These are phyloP conservation scores for Periparus ater DNA, from an alignment of 2,797 vertebrate genomes.

Conservation along the genomic window DNA sequence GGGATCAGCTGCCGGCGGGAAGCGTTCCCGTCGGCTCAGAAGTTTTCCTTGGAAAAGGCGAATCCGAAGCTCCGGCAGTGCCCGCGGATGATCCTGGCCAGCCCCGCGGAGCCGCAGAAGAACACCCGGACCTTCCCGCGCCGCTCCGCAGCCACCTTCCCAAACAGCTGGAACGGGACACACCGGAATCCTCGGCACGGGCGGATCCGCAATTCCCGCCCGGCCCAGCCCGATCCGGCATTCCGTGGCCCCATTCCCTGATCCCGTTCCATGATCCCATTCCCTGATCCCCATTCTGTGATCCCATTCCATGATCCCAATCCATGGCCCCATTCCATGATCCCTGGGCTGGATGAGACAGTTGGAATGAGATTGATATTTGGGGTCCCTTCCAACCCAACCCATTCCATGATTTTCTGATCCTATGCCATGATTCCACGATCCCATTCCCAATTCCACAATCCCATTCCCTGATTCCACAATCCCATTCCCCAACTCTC, in stretches of 20 bases:
- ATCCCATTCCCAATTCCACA: no score
- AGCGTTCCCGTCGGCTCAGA: no score
- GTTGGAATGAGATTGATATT: neutral
- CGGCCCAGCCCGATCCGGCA: no score
- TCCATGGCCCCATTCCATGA: neutral
- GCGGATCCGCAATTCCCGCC: neutral
- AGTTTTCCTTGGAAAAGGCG: slow-evolving; percentile 79
- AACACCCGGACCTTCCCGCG: slow-evolving; percentile 88
- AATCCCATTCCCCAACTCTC: neutral
- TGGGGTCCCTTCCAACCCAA: no score
- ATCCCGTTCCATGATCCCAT: no score
- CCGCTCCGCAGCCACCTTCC: slow-evolving; percentile 82
- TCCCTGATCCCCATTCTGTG: neutral
- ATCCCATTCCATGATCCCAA: no score
- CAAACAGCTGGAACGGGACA: slow-evolving; percentile 82
- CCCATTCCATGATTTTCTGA: neutral
- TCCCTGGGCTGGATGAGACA: no score
- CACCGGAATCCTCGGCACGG: no score
- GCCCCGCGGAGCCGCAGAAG: slow-evolving; percentile 84
- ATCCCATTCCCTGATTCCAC: neutral
- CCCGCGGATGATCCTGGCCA: slow-evolving; percentile 81
- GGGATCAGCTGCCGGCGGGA: neutral
- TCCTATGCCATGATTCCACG: neutral
- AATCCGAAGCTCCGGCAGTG: slow-evolving; percentile 85
- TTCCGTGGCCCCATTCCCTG: neutral